These are phyloP conservation scores for Remorina albescens DNA, from an alignment of 2,797 vertebrate species.

Conservation along the genomic window DNA sequence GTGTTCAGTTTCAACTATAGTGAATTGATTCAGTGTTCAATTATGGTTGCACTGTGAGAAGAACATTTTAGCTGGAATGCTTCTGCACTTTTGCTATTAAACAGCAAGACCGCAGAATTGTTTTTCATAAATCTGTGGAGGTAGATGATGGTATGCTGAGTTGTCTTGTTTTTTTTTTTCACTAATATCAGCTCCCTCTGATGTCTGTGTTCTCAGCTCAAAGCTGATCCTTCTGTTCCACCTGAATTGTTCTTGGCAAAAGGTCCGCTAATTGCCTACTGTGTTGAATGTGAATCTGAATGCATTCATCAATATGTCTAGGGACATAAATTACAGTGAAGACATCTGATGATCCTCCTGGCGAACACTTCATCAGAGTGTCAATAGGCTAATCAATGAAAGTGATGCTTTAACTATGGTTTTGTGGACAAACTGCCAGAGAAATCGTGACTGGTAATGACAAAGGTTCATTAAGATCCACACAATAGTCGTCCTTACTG, in stretches of 20 bases:
- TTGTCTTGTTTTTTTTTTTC: too few species aligned
- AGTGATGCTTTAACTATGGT: conserved; percentile 19
- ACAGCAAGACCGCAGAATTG: neutral
- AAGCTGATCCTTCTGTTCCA: conserved; percentile 1
- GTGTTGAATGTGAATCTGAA: conserved; percentile 11
- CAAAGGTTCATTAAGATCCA: neutral
- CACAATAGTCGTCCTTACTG: neutral
- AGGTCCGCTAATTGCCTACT: conserved; percentile 11
- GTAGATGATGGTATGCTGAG: neutral
- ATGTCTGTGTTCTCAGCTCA: conserved; percentile 22
- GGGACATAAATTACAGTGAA: neutral
- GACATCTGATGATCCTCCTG: conserved; percentile 2
- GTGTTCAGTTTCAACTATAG: conserved; percentile 6
- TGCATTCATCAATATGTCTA: neutral
- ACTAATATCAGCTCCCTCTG: neutral
- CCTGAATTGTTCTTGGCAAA: neutral
- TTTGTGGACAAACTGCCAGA: conserved; percentile 1
- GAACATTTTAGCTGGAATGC: conserved; percentile 12
- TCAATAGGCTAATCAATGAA: conserved; percentile 27
- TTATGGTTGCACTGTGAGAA: neutral
- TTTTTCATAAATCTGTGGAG: neutral
- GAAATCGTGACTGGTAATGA: neutral
- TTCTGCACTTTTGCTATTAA: neutral
- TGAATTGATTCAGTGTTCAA: conserved; percentile 37
- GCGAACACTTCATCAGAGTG: neutral